Conservation (phyloP, 2,888 invertebrate genomes). For the Drosophila stalkeri region DNA sequence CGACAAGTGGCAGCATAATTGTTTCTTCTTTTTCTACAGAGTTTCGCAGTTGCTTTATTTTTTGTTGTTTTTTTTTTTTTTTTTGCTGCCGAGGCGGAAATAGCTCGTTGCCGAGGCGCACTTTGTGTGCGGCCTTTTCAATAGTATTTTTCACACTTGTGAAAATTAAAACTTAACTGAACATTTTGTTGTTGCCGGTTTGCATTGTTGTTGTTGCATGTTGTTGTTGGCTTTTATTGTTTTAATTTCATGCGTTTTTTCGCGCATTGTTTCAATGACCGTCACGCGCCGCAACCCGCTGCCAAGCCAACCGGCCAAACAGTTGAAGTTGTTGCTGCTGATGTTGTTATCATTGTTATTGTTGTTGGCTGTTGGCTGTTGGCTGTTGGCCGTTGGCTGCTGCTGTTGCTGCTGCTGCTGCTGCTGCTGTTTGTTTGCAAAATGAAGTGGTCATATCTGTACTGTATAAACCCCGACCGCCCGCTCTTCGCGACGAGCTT, state of each 20-base stretch:
- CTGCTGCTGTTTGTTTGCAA: constrained; percentile 59
- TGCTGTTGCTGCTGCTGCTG: constrained; percentile 28
- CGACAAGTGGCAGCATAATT: background rate
- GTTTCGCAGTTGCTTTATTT: constrained; percentile 12
- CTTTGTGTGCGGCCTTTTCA: constrained; percentile 66
- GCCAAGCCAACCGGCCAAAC: constrained; percentile 41
- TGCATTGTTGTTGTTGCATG: constrained; percentile 25
- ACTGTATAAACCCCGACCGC: background rate
- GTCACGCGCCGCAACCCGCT: constrained; percentile 70
- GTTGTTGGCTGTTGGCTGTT: too few relatives aligned
- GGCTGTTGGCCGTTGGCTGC: too few relatives aligned
- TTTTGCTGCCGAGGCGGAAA: constrained; percentile 56
- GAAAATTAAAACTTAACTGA: constrained; percentile 78
- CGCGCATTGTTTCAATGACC: constrained; percentile 76
- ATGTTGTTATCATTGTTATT: constrained; percentile 18
- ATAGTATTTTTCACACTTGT: constrained; percentile 76
- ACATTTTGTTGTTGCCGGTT: constrained; percentile 57
- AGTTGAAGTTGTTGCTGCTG: constrained; percentile 33
- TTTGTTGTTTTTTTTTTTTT: constrained; percentile 3
- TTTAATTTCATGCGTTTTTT: constrained; percentile 78
- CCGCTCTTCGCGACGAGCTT: constrained; percentile 40
- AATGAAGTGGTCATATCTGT: constrained; percentile 76
- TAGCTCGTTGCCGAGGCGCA: constrained; percentile 61
- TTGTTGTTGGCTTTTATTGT: constrained; percentile 65
- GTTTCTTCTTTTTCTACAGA: constrained; percentile 7